Base-by-base conservation (phyloP, 2,113 vertebrate species). In the Zosterops hypoxanthus region DNA sequence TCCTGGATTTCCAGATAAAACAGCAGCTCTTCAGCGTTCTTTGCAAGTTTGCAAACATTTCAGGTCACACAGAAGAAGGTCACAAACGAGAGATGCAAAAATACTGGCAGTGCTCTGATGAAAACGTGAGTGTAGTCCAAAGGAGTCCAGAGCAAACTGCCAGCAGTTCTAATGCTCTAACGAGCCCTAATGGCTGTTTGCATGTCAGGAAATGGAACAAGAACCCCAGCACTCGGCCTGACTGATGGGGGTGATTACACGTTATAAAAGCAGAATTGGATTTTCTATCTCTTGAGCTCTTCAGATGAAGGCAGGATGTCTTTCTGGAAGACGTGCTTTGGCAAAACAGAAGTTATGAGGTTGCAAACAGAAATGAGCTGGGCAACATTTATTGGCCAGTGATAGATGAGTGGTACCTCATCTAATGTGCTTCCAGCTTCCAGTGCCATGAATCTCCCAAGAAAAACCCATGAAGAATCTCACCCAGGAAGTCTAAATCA, bases 201-300 rank as follows among this genome's bases (percentile, higher is more conserved):
- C 64, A 56, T 3, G n/a, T 31, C 91, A 68, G 95, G 52, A 23
- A 36, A 66, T 63, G 19, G 60, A 24, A 12, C 42, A 1, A 2
- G 72, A 83, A 57, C 34, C 33, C 14, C 39, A 12, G 82, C 33
- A 2, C 15, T 1, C 0, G 6, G 69, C 55, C 77, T 68, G 86
- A 92, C 36, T 23, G 69, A 93, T 91, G 91, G 68, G n/a, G 60
- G 44, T 84, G 49, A 95, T 95, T 95, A 95, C 95, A 92, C 77
- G 41, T 94, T 71, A 84, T 1, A 6, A 63, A 77, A 80, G 73
- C 55, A 91, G 47, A 95, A 97, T 88, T 89, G 77, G 70, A 95
- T 94, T 95, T 94, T 53, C 86, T 76, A 3, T 84, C 95, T 94
- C 94, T 46, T 29, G 88, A 92, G 80, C 77, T 84, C 91, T 81